Percentiles rank a stretch among this genome's conserved stretches.
These are phyloP conservation scores for Drosophila leonis DNA, from an alignment of 2,888 invertebrate genomes.

Conservation along the genomic window DNA sequence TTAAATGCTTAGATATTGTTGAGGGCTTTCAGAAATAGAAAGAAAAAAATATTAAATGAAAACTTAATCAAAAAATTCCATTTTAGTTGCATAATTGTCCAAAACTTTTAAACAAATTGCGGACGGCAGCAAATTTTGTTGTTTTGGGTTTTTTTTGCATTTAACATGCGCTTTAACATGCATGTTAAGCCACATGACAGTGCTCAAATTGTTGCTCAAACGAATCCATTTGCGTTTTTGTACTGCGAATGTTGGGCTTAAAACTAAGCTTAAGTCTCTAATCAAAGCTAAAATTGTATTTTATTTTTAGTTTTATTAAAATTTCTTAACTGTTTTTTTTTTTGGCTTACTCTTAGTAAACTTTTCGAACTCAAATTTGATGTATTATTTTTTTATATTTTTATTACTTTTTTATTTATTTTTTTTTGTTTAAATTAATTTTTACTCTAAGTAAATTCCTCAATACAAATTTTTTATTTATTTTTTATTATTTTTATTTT, in stretches of 20 bases:
- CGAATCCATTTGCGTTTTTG: slow-evolving; percentile 53
- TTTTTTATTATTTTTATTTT: background rate
- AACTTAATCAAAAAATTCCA: background rate
- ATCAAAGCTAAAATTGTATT: slow-evolving; percentile 32
- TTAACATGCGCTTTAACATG: slow-evolving; percentile 4
- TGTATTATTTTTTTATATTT: background rate
- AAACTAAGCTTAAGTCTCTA: slow-evolving; percentile 46
- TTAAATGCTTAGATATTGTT: slow-evolving; percentile 41
- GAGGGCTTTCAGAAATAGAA: background rate
- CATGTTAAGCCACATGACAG: slow-evolving; percentile 4
- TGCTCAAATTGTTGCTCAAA: slow-evolving; percentile 23
- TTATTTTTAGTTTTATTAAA: slow-evolving; percentile 3
- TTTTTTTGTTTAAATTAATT: slow-evolving; percentile 1
- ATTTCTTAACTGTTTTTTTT: background rate
- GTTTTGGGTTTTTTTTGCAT: background rate
- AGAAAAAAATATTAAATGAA: background rate
- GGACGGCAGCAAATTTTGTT: slow-evolving; percentile 71
- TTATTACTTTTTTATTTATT: background rate
- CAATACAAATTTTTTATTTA: background rate
- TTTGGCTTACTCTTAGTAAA: background rate
- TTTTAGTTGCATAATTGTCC: background rate
- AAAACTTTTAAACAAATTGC: slow-evolving; percentile 59
- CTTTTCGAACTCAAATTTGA: background rate
- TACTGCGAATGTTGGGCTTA: slow-evolving; percentile 64
- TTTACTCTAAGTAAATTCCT: background rate